These are phyloP conservation scores for Pecten maximus DNA, from an alignment of 2,888 invertebrate species.

Conservation along the genomic window DNA sequence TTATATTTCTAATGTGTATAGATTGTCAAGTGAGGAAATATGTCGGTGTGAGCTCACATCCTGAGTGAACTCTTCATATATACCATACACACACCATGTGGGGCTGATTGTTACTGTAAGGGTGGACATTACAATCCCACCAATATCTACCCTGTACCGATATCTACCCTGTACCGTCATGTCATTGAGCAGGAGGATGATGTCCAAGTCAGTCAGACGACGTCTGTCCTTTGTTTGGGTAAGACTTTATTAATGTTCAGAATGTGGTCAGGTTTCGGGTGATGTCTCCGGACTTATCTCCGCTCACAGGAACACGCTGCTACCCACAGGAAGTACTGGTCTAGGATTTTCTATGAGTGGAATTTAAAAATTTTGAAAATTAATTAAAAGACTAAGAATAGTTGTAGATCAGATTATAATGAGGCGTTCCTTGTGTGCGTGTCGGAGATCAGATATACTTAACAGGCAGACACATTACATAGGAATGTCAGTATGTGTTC, in stretches of 20 bases:
- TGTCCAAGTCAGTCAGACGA: constrained; percentile 1
- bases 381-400: neutral
- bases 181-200: neutral
- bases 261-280: neutral
- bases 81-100: neutral
- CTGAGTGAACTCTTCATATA: neutral
- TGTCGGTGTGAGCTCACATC: neutral
- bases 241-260: neutral
- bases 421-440: neutral
- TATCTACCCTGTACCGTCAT: neutral
- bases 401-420: neutral
- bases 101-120: neutral
- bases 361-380: neutral
- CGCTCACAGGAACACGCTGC: neutral
- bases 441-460: neutral
- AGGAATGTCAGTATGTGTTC: neutral
- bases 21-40: constrained; percentile 32
- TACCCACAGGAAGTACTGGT: constrained; percentile 1
- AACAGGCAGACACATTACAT: neutral
- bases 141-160: neutral
- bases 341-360: neutral
- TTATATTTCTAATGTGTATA: neutral
- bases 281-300: neutral
- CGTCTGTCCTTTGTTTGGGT: constrained; percentile 24
- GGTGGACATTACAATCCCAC: neutral